Evolutionary conservation across 2,888 invertebrate genomes (phyloP).

Genomic region (Dendrolimus pini): DNA sequence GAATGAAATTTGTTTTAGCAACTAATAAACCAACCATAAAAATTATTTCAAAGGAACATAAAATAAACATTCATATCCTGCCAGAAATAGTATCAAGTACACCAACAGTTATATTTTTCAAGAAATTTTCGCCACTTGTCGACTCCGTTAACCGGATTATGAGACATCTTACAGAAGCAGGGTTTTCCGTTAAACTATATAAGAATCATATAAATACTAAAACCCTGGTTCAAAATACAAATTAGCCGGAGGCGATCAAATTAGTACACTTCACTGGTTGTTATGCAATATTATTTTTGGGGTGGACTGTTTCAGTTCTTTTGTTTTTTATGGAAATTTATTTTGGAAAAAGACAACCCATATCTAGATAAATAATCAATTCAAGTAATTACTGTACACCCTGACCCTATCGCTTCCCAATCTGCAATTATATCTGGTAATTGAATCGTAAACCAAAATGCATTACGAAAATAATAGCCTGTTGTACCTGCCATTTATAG

Average conservation of each 20-base stretch:
- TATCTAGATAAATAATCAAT: too few relatives aligned
- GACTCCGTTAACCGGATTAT: conserved; percentile 35
- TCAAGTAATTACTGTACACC: too few relatives aligned
- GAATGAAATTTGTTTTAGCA: conserved; percentile 44
- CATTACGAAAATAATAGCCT: too few relatives aligned
- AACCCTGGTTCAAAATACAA: conserved; percentile 5
- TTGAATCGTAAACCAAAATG: too few relatives aligned
- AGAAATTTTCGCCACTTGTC: conserved; percentile 48
- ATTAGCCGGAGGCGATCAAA: conserved; percentile 31
- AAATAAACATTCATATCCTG: conserved; percentile 34
- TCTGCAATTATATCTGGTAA: too few relatives aligned
- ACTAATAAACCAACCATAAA: conserved; percentile 38
- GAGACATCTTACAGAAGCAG: conserved; percentile 36
- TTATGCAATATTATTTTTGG: conserved; percentile 39
- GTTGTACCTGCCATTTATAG: too few relatives aligned
- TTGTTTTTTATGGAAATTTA: conserved; percentile 39
- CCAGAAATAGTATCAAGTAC: conserved; percentile 32
- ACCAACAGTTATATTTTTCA: conserved; percentile 49
- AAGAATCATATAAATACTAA: conserved; percentile 23
- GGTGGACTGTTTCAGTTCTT: conserved; percentile 38
- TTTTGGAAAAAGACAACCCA: conserved; percentile 18
- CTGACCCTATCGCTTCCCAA: too few relatives aligned
- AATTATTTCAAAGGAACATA: conserved; percentile 24
- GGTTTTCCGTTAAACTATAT: conserved; percentile 39
- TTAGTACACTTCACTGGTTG: conserved; percentile 48